Evolutionary conservation across 2,797 vertebrate species (phyloP).

Genomic region (Crax fasciolata): DNA sequence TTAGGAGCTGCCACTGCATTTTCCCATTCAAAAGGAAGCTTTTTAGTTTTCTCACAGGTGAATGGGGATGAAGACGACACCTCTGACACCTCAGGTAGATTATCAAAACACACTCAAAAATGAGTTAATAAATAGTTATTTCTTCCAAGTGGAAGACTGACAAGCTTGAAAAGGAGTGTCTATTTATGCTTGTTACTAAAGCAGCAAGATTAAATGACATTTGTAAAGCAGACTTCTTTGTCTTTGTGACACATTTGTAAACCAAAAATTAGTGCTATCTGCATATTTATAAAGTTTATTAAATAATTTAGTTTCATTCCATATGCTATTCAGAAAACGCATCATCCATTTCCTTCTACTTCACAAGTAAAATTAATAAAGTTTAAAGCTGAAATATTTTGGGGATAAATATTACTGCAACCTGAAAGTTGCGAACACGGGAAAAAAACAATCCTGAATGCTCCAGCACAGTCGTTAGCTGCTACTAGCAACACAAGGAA

Average conservation of each 20-base stretch:
- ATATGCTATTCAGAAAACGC: not conserved
- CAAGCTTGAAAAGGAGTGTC: not conserved
- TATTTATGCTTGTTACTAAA: not conserved
- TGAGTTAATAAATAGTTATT: not conserved
- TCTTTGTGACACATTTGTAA: not conserved
- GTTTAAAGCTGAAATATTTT: not conserved
- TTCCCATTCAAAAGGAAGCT: not conserved
- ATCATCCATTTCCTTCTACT: not conserved
- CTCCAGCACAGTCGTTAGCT: not conserved
- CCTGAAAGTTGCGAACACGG: not conserved
- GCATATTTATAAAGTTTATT: slow-evolving; percentile 23
- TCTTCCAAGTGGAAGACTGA: not conserved
- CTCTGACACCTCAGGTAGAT: not conserved
- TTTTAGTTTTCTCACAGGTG: not conserved
- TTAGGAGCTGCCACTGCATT: not conserved
- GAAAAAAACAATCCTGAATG: not conserved
- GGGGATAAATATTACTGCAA: not conserved
- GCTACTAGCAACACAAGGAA: not conserved
- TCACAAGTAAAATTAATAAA: not conserved
- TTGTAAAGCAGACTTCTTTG: slow-evolving; percentile 8
- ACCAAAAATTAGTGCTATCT: not conserved
- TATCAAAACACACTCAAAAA: not conserved
- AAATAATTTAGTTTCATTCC: not conserved
- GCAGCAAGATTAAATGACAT: not conserved
- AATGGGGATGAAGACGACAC: not conserved